Evolutionary conservation across 2,113 vertebrate genomes (phyloP), one percentile per base, ranked within the genome.

Genomic region (Callithrix jacchus): DNA sequence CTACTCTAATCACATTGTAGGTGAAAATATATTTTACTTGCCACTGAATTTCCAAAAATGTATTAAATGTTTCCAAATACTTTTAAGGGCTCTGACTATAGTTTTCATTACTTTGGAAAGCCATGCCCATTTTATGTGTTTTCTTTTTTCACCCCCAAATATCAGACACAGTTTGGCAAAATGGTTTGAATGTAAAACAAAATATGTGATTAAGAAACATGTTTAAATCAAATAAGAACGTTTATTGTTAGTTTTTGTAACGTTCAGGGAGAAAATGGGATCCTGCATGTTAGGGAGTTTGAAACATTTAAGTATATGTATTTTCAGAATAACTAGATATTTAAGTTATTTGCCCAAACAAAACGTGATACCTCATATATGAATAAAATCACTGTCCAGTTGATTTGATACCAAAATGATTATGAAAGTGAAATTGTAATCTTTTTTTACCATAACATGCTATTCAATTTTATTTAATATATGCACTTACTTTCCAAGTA

Each of bases 41-140:
- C 71, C 42, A 85, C 35, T 88, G 77, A 88, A 56, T 89, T 77
- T 91, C 30, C 25, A 92, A 86, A 30, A 91, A 89, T 73, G 76
- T 91, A 77, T 89, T 83, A 93, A 89, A 86, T 91, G 18, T 73
- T 91, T 94, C 64, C 56, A 85, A 85, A 85, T 93, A 93, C 91
- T 94, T 96, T 83, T 64, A 79, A 84, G 45, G 6, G 8, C 11
- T 84, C 30, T 95, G 47, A 93, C 84, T 80, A 77, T 86, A 92
- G 32, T 82, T 96, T 91, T 91, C 10, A 91, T 89, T 89, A 47
- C 21, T 81, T 81, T 92, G 61, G 35, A 92, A 97, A 90, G 45
- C 17, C 37, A 52, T 54, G 8, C 0, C 18, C 3, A n/a, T 80
- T 89, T 92, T 61, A 87, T 54, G 8, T 35, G 25, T 27, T 66